Evolutionary conservation across 2,113 vertebrate species (phyloP), one percentile per base, ranked within the genome.

Genomic region (Seriola quinqueradiata): DNA sequence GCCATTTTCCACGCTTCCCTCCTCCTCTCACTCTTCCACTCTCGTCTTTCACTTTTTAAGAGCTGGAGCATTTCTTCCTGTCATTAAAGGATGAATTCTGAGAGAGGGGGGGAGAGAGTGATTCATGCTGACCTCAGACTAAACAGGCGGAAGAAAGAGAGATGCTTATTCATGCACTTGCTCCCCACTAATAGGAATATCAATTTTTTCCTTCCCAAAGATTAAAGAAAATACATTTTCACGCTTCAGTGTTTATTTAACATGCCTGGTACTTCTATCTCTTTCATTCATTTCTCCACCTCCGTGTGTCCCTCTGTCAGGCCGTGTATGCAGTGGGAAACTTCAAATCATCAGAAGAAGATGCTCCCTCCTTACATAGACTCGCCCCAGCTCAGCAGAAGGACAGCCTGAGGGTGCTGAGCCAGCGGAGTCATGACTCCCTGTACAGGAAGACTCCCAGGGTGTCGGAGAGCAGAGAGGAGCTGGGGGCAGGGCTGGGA

Each of bases 391-490:
- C 91, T 0, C 94, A 96, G 0, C 92, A 94, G 80, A 97, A 98
- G 86, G 97, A 98, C 0, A 93, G 96, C 0, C 93, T 99, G 42
- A 89, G 97, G 79, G 97, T 96, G 0, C 93, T 99, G 92, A 97
- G 96, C 0, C 98, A 99, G 88, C 91, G 97, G 0, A 96, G 97
- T 71, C 98, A 99, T 0, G 98, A 99, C 81, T 98, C 98, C 0
- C 96, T 99, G 5, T 99, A 98, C 90, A 96, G 98, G 84, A 98
- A 99, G 94, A 96, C 96, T 84, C 97, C 98, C 34, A 94, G 97
- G 0, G 96, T 96, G 0, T 98, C 98, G 0, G 97, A 97, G 86
- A 99, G 98, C 95, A 97, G 97, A 0, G 98, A 99, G 0, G 97
- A 99, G 92, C 95, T 99, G 70, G 97, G 96, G 13, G 96, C 95